Evolutionary conservation across 2,113 vertebrate species (phyloP).

Genomic region (Desmodus rotundus): DNA sequence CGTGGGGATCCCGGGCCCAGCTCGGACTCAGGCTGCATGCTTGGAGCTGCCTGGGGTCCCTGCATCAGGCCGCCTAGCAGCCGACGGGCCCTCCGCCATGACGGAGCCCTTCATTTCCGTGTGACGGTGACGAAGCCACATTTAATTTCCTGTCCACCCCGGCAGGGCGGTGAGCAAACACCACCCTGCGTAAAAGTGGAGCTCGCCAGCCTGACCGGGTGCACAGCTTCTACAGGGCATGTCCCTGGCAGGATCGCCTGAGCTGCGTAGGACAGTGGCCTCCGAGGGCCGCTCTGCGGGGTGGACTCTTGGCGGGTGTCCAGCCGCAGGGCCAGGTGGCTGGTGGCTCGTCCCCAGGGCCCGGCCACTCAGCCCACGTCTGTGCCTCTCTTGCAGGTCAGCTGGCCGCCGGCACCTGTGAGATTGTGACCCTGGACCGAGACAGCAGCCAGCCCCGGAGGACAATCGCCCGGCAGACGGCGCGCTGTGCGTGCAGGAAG

Average conservation of each 20-base stretch:
- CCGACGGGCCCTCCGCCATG: too few relatives aligned
- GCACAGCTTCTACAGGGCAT: fast-evolving
- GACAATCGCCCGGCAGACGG: constrained; percentile 98
- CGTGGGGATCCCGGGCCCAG: too few relatives aligned
- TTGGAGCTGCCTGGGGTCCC: too few relatives aligned
- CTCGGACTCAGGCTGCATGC: fast-evolving
- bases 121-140: too few relatives aligned
- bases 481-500: constrained; percentile 98
- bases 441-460: constrained; percentile 97
- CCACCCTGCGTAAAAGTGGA: neutral
- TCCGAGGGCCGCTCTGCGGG: fast-evolving
- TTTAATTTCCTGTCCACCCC: too few relatives aligned
- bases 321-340: neutral
- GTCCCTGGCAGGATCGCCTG: fast-evolving
- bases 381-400: constrained; percentile 90
- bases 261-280: fast-evolving
- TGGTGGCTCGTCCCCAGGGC: constrained; percentile 31
- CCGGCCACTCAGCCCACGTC: constrained; percentile 72
- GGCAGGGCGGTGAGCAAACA: too few relatives aligned
- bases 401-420: constrained; percentile 97
- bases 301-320: neutral
- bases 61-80: too few relatives aligned
- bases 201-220: fast-evolving
- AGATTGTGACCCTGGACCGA: constrained; percentile 97
- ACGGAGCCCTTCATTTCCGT: too few relatives aligned